phyloP scores from a whole-genome alignment of 2,113 vertebrate species.

The Notiomystis cincta region DNA sequence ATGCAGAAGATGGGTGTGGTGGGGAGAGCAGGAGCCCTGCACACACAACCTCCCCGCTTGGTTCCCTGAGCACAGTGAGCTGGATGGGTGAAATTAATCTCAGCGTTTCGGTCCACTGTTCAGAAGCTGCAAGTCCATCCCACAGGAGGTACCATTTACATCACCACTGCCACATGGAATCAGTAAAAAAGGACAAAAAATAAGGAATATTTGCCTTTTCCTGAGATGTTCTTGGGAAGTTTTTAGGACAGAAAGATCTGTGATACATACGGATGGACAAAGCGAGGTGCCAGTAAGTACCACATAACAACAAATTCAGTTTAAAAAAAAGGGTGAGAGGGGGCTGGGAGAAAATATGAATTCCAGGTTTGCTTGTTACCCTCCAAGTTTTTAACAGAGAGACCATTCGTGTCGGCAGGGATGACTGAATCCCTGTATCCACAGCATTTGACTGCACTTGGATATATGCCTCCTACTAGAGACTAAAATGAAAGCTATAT shows the following conservation, averaged over 20 bases:
- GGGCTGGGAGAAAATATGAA: not conserved
- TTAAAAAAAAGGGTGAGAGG: accelerated
- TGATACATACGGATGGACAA: not conserved
- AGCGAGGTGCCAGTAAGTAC: not conserved
- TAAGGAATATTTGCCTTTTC: not conserved
- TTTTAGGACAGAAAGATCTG: not conserved
- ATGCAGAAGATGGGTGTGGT: accelerated
- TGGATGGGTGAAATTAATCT: not conserved
- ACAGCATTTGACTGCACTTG: constrained; percentile 10
- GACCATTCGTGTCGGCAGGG: not conserved
- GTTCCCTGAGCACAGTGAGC: not conserved
- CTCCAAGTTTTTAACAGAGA: constrained; percentile 1
- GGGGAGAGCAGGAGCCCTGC: not conserved
- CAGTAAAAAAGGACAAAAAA: not conserved
- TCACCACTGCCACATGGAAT: not conserved
- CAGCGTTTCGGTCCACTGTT: accelerated
- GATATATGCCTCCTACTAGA: constrained; percentile 37
- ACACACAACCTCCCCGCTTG: accelerated
- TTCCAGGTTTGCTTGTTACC: not conserved
- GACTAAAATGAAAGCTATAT: constrained; percentile 46
- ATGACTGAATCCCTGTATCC: not conserved
- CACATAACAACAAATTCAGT: not conserved
- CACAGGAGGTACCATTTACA: not conserved
- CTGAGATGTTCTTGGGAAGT: not conserved
- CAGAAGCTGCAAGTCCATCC: not conserved